These are phyloP conservation scores for Gymnocheta viridis DNA, from an alignment of 2,888 invertebrate species.

Conservation along the genomic window DNA sequence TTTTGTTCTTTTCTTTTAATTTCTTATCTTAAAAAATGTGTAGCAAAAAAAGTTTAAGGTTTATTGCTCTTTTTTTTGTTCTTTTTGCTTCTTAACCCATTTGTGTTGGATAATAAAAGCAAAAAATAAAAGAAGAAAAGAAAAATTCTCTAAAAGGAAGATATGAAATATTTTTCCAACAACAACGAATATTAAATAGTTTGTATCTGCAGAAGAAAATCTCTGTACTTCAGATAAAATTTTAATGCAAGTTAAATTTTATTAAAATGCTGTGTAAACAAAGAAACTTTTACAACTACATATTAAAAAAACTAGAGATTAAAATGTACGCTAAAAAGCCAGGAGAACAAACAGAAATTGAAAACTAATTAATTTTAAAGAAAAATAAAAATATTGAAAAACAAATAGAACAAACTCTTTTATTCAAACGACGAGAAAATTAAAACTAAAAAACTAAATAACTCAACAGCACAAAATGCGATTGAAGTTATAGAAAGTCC, in stretches of 20 bases:
- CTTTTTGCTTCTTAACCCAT: conserved; percentile 38
- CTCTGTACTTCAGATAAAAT: conserved; percentile 11
- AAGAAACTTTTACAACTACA: neutral
- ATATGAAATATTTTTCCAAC: conserved; percentile 21
- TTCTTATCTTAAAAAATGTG: conserved; percentile 10
- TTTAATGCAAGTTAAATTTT: conserved; percentile 16
- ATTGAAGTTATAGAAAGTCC: no score
- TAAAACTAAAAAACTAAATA: neutral
- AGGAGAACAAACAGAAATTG: neutral
- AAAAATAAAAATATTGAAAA: neutral
- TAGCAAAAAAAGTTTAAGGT: conserved; percentile 12
- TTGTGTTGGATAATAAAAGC: neutral
- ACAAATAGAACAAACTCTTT: neutral
- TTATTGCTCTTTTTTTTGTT: conserved; percentile 30
- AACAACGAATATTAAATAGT: conserved; percentile 12
- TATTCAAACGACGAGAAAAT: neutral
- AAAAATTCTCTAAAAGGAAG: conserved; percentile 21
- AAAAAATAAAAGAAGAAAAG: neutral
- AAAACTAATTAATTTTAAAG: conserved; percentile 7
- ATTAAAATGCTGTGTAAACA: conserved; percentile 10
- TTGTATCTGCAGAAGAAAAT: neutral
- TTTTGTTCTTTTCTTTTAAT: neutral
- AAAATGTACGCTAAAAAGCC: neutral
- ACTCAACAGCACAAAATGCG: neutral
- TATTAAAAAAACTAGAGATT: neutral